Evolutionary conservation across 2,113 vertebrate species (phyloP), one percentile per base, ranked within the genome.

Genomic region (Urocynchramus pylzowi): DNA sequence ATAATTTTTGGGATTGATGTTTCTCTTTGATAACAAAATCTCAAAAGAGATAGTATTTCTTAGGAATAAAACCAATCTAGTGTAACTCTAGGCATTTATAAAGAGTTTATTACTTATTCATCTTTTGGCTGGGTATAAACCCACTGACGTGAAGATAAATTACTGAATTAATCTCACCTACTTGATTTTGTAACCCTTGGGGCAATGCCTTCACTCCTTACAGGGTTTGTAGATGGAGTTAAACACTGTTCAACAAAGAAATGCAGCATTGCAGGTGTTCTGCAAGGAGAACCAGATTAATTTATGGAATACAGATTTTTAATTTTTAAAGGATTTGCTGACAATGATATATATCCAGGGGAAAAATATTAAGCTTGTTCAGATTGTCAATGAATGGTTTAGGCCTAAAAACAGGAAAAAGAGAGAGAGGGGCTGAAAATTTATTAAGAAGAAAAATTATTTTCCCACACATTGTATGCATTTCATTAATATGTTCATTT

Each of bases 401-500:
- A 68, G 39, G 30, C 7, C 3, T 5, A 1, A 3, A 44, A 68
- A 57, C 50, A 18, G 20, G 5, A n/a, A n/a, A n/a, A n/a, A 65
- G 24, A 63, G 13, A 60, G 20, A 26, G 30, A 22, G 7, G 5
- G 10, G 19, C 6, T 64, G 27, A 56, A 61, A 61, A 53, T 9
- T 13, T 69, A 18, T 44, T 52, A 31, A 4, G 6, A 68, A 33
- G 27, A 70, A 74, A 65, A 54, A 33, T 5, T 68, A 11, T 31
- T 92, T 88, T 85, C 33, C 54, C 5, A 16, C 33, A 10, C 11
- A 10, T 28, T 4, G 35, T 57, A 13, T 71, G 35, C 57, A 5
- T 22, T 33, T 73, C 24, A 68, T n/a, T 67, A 65, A 57, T 56
- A 49, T 11, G 2, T 19, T 52, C 0, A 0, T 23, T 81, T 73